phyloP scores from a whole-genome alignment of 2,888 invertebrate species.

The Habroteleia sp. region DNA sequence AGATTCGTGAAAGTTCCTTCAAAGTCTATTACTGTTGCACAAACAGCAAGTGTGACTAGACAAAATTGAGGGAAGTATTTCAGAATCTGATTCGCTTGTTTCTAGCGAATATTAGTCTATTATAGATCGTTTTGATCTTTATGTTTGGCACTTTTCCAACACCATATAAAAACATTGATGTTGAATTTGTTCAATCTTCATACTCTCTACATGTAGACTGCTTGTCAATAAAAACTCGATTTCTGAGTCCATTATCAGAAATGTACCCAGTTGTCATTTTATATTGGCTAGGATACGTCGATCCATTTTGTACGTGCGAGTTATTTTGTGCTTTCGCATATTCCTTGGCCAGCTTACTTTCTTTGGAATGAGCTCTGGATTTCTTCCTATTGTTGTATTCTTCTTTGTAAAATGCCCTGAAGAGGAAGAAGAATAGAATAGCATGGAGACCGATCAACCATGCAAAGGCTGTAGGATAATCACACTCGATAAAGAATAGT shows the following conservation, averaged over 20 bases:
- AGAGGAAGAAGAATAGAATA: conserved; percentile 94
- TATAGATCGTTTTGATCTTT: conserved; percentile 2
- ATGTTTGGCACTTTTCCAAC: conserved; percentile 37
- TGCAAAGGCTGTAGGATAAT: conserved; percentile 93
- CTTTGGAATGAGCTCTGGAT: conserved; percentile 52
- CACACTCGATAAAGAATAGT: conserved; percentile 92
- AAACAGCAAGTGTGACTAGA: conserved; percentile 43
- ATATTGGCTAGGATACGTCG: conserved; percentile 79
- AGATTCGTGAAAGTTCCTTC: conserved; percentile 32
- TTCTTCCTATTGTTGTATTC: conserved; percentile 84
- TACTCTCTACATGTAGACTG: conserved; percentile 43
- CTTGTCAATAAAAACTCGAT: conserved; percentile 82
- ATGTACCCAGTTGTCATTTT: conserved; percentile 82
- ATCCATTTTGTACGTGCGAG: conserved; percentile 69
- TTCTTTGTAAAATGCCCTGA: conserved; percentile 94
- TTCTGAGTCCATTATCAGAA: conserved; percentile 81
- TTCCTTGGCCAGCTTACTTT: conserved; percentile 55
- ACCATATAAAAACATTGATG: conserved; percentile 1
- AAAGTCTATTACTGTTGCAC: conserved; percentile 22
- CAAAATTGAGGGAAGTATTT: conserved; percentile 35
- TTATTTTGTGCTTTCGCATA: conserved; percentile 59
- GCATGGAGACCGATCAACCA: conserved; percentile 97
- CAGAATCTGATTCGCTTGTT: conserved; percentile 23
- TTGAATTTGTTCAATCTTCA: conserved; percentile 21
- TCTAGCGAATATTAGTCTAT: conserved; percentile 1